phyloP scores from a whole-genome alignment of 1,140 invertebrate species.

The Tachypleus tridentatus region DNA sequence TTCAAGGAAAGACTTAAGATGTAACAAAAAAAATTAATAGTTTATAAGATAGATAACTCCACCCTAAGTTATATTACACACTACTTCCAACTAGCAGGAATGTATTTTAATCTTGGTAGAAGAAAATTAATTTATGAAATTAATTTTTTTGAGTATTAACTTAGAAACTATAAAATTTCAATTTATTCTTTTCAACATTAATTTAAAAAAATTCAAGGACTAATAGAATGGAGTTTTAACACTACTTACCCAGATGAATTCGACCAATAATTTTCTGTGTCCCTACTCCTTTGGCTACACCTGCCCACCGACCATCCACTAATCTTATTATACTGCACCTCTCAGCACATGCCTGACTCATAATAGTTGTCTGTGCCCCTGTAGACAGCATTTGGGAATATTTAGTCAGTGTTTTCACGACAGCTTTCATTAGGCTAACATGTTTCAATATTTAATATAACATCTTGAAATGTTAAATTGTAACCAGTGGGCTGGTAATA shows the following conservation, averaged over 20 bases:
- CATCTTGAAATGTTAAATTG: too few species aligned
- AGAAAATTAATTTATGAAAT: too few species aligned
- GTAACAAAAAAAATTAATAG: too few species aligned
- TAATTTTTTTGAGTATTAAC: too few species aligned
- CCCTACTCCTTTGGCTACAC: conserved; percentile 89
- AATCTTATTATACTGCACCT: conserved; percentile 91
- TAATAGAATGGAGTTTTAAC: neutral
- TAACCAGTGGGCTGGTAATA: too few species aligned
- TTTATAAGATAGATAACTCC: too few species aligned
- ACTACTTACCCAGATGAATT: conserved; percentile 63
- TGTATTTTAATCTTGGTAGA: too few species aligned
- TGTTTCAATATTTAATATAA: too few species aligned
- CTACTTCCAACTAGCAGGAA: too few species aligned
- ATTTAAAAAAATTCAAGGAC: neutral
- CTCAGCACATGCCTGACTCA: conserved; percentile 79
- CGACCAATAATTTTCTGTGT: conserved; percentile 89
- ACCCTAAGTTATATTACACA: too few species aligned
- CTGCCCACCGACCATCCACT: conserved; percentile 87
- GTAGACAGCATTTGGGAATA: conserved; percentile 11
- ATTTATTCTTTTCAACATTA: conserved; percentile 5
- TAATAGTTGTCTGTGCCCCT: conserved; percentile 88
- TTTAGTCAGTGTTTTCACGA: neutral
- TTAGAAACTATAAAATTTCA: neutral
- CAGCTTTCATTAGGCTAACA: too few species aligned
- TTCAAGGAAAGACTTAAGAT: too few species aligned